Evolutionary conservation across 2,113 vertebrate species (phyloP).

Genomic region (Micromys minutus): DNA sequence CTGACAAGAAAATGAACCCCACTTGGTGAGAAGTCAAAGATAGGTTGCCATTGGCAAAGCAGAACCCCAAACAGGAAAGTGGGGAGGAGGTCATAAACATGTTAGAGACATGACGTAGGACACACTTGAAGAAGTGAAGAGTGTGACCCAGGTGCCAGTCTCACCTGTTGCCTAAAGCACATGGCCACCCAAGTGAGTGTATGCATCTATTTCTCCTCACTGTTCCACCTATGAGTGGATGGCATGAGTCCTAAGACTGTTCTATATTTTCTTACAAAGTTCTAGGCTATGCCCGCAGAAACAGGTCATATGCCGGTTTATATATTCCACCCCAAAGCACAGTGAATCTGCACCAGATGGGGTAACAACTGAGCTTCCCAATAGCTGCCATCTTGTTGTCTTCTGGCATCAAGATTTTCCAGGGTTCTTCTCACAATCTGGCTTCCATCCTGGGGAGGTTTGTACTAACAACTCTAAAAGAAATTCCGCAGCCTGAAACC

Average conservation of each 20-base stretch:
- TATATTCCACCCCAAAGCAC: neutral
- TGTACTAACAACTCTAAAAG: neutral
- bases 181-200: neutral
- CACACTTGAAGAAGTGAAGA: neutral
- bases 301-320: neutral
- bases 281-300: neutral
- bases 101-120: neutral
- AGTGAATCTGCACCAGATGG: neutral
- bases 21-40: neutral
- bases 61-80: neutral
- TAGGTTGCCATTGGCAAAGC: neutral
- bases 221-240: neutral
- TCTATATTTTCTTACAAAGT: neutral
- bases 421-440: neutral
- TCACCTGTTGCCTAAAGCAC: too few species aligned
- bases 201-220: neutral
- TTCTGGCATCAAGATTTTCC: neutral
- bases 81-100: neutral
- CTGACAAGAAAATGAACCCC: neutral
- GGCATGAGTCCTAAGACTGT: neutral
- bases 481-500: neutral
- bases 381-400: neutral
- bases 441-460: neutral
- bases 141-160: neutral
- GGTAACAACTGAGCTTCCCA: neutral